Evolutionary conservation across 2,113 vertebrate species (phyloP).

Genomic region (Gymnocephalus cernua): DNA sequence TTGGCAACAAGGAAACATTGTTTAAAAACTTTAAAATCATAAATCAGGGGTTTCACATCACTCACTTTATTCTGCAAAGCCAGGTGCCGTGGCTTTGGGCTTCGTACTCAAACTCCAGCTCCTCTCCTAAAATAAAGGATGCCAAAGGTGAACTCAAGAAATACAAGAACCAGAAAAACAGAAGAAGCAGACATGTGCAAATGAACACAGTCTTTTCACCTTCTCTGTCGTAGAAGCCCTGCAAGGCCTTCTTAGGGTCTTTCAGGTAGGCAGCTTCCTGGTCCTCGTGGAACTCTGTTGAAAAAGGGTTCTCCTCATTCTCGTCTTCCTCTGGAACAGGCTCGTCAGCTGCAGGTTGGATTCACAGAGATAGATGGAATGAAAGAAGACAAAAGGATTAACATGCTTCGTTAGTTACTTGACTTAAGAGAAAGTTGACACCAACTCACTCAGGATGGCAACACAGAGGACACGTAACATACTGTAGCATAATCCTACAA

Average conservation of each 20-base stretch:
- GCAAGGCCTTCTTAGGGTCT: constrained; percentile 96
- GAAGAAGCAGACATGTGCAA: background rate
- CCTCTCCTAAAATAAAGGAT: constrained; percentile 87
- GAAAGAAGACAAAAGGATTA: background rate
- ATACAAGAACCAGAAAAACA: background rate
- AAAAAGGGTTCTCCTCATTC: constrained; percentile 97
- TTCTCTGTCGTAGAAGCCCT: constrained; percentile 98
- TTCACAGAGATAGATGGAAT: background rate
- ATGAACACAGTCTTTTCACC: constrained; percentile 76
- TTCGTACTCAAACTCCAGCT: constrained; percentile 97
- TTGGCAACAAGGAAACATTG: fast-evolving
- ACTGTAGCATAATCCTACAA: background rate
- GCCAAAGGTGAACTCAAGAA: background rate
- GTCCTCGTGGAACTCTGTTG: constrained; percentile 95
- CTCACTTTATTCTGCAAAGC: constrained; percentile 96
- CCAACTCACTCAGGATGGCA: background rate
- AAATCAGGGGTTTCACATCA: background rate
- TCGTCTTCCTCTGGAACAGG: constrained; percentile 90
- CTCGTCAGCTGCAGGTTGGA: constrained; percentile 87
- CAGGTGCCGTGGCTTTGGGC: constrained; percentile 93
- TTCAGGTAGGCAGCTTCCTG: constrained; percentile 96
- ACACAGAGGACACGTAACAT: background rate
- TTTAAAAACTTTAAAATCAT: background rate
- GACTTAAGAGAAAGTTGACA: background rate
- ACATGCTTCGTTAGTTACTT: background rate